A percentile compares a stretch with the other conserved stretches of the same genome.
phyloP scores from a whole-genome alignment of 1,140 invertebrate species.

The Tachypleus tridentatus region DNA sequence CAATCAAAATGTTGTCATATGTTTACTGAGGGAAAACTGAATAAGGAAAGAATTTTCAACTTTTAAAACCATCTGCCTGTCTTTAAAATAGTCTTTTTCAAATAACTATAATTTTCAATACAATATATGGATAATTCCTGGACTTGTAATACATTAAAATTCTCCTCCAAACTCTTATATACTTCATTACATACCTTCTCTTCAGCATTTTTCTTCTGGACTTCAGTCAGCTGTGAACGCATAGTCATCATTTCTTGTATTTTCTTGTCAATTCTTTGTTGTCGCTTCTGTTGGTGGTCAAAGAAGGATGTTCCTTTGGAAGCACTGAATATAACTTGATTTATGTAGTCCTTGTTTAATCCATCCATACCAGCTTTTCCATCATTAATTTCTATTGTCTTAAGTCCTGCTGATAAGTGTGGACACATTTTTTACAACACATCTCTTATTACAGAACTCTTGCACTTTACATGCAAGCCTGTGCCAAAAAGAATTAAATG shows the following conservation, averaged over 20 bases:
- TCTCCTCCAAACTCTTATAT: not conserved
- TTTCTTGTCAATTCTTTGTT: conserved; percentile 37
- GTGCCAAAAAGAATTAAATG: too few species aligned
- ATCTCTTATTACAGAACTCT: too few species aligned
- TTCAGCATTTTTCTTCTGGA: conserved; percentile 30
- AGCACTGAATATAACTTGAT: conserved; percentile 44
- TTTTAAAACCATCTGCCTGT: too few species aligned
- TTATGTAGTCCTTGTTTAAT: conserved; percentile 44
- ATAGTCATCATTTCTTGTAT: conserved; percentile 35
- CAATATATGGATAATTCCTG: not conserved
- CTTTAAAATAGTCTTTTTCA: too few species aligned
- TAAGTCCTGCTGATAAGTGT: conserved; percentile 9
- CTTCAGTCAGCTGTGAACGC: conserved; percentile 29
- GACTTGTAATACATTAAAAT: too few species aligned
- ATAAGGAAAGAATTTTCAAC: too few species aligned
- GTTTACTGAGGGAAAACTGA: too few species aligned
- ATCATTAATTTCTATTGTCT: conserved; percentile 21
- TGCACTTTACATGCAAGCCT: too few species aligned
- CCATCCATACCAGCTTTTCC: conserved; percentile 46
- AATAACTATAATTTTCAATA: too few species aligned
- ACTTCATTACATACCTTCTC: conserved; percentile 27
- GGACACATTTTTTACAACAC: too few species aligned
- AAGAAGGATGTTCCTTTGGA: conserved; percentile 48
- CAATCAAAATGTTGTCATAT: too few species aligned
- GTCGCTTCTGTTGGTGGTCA: conserved; percentile 37